Evolutionary conservation across 2,113 vertebrate genomes (phyloP), one percentile per base, ranked within the genome.

Genomic region (Megaptera novaeangliae): DNA sequence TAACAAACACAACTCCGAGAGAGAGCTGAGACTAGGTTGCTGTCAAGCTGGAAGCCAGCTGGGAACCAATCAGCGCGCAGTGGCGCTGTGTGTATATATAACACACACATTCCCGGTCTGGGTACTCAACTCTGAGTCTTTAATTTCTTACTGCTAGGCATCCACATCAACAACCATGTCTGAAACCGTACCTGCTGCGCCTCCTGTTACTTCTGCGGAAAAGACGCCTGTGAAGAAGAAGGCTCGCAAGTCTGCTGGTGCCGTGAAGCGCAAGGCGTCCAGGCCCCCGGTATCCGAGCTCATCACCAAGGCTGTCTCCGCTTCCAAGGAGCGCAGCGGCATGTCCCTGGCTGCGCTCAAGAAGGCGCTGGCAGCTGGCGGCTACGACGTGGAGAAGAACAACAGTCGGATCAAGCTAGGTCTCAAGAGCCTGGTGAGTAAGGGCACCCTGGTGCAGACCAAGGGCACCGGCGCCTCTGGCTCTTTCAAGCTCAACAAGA

Each of bases 371-470:
- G 95, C 98, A 21, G 98, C 98, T 3, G 93, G 96, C 1, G 99
- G 99, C 72, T 99, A 99, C 91, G 98, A 99, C 27, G 98, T 99
- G 88, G 98, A 92, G 31, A 99, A 98, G 95, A 99, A 99, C 97
- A 99, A 98, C 97, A 98, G 95, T 81, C 98, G 98, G 27, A 97
- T 98, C 96, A 98, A 98, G 80, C 63, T 97, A 12, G 98, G 98
- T 4, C 92, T 98, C 0, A 97, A 97, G 21, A 96, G 97, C 80
- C 46, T 98, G 94, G 98, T 98, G 29, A 94, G 17, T 31, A 98
- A 98, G 8, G 80, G 55, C 15, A 61, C 36, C 1, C 55, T 82
- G 36, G 25, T 82, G 15, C 57, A 82, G 80, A 82, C 97, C 8
- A 98, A 98, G 29, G 98, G 98, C 20, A 98, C 95, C 0, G 98